Evolutionary conservation across 2,888 invertebrate species (phyloP).

Genomic region (Caenorhabditis sp.): DNA sequence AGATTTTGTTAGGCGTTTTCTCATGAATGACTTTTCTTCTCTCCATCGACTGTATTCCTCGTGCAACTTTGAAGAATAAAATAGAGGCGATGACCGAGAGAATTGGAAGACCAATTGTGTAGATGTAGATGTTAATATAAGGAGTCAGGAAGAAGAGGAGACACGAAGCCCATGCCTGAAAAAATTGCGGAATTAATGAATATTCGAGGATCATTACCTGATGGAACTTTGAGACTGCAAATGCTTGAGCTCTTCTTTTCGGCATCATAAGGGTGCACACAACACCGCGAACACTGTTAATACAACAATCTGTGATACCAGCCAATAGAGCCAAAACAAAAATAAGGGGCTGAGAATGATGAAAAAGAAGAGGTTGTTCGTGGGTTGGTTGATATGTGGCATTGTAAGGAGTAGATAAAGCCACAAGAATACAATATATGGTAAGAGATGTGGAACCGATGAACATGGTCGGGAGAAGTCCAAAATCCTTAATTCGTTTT

Average conservation of each 20-base stretch:
- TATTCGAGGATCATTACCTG: not conserved
- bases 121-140: conserved; percentile 35
- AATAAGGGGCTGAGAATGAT: conserved; percentile 40
- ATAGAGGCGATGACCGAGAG: conserved; percentile 23
- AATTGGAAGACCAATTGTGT: conserved; percentile 38
- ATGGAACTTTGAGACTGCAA: conserved; percentile 56
- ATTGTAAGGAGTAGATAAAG: conserved; percentile 43
- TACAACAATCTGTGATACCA: conserved; percentile 48
- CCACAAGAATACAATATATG: conserved; percentile 23
- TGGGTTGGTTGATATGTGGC: conserved; percentile 40
- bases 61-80: conserved; percentile 29
- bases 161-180: conserved; percentile 26
- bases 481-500: too few relatives aligned
- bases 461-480: too few relatives aligned
- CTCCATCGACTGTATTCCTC: conserved; percentile 25
- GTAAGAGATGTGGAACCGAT: too few relatives aligned
- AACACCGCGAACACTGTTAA: conserved; percentile 46
- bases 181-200: not conserved
- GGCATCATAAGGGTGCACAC: conserved; percentile 51
- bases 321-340: conserved; percentile 45
- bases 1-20: not conserved
- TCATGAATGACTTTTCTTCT: not conserved
- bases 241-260: conserved; percentile 45
- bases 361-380: conserved; percentile 39
- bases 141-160: conserved; percentile 37